phyloP scores from a whole-genome alignment of 2,797 vertebrate genomes.

The Sebastes baramenuke region DNA sequence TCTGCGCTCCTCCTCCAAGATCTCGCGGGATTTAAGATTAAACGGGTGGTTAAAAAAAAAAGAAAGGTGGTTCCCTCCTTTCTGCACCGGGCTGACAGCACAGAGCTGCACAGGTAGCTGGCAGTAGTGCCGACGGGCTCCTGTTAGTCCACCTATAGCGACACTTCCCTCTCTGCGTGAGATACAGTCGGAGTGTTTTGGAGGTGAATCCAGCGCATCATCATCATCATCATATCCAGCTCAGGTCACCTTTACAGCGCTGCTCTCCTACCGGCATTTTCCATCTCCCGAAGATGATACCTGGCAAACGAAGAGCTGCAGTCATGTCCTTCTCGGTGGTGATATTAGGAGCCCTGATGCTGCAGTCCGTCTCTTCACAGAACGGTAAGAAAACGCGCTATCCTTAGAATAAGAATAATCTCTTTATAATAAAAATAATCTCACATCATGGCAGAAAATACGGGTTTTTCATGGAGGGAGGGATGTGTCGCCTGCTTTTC shows the following conservation, averaged over 20 bases:
- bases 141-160: constrained; percentile 52
- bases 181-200: constrained; percentile 50
- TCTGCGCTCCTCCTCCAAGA: constrained; percentile 20
- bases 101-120: constrained; percentile 64
- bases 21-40: constrained; percentile 74
- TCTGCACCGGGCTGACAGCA: constrained; percentile 52
- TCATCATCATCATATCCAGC: constrained; percentile 16
- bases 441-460: constrained; percentile 23
- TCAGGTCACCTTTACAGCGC: constrained; percentile 51
- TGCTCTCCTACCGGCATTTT: constrained; percentile 55
- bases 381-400: constrained; percentile 74
- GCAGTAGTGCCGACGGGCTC: neutral
- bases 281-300: constrained; percentile 65
- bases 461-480: neutral
- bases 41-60: neutral
- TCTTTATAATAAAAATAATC: too few species aligned
- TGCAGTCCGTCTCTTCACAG: constrained; percentile 80
- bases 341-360: constrained; percentile 76
- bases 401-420: neutral
- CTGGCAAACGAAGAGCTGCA: constrained; percentile 67
- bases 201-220: constrained; percentile 21
- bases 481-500: constrained; percentile 7
- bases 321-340: constrained; percentile 76
- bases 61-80: constrained; percentile 46
- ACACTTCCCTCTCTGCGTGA: constrained; percentile 57